These are phyloP conservation scores for Pseudomyrmex cubaensis DNA, from an alignment of 1,140 invertebrate species.

Conservation along the genomic window DNA sequence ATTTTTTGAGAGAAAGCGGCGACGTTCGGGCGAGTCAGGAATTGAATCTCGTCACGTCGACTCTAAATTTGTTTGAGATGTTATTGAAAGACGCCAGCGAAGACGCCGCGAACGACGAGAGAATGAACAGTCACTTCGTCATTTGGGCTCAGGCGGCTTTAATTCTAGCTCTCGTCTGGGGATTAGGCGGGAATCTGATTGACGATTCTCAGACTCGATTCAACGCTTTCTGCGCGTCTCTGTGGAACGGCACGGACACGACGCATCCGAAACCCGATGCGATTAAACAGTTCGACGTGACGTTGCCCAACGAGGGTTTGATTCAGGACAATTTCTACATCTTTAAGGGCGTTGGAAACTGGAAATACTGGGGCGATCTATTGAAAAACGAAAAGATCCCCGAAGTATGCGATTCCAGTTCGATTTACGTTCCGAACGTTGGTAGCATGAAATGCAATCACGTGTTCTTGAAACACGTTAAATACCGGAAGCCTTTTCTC, in stretches of 20 bases:
- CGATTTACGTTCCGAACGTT: conserved; percentile 88
- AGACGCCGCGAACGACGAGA: conserved; percentile 72
- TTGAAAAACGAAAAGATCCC: conserved; percentile 82
- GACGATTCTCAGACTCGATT: conserved; percentile 85
- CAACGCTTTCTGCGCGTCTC: conserved; percentile 85
- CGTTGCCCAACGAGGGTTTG: conserved; percentile 85
- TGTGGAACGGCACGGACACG: conserved; percentile 81
- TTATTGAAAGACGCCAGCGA: conserved; percentile 84
- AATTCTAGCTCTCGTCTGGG: conserved; percentile 88
- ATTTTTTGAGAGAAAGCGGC: conserved; percentile 84
- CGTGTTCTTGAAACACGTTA: conserved; percentile 83
- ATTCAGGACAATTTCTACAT: conserved; percentile 88
- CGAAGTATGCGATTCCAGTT: conserved; percentile 35
- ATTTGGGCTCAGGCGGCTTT: conserved; percentile 86
- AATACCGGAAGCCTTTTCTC: conserved; percentile 86
- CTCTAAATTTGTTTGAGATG: conserved; percentile 86
- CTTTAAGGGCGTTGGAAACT: conserved; percentile 83
- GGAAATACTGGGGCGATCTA: conserved; percentile 85
- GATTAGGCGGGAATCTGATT: conserved; percentile 86
- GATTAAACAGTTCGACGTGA: conserved; percentile 86
- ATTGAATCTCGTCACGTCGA: conserved; percentile 83
- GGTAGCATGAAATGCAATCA: conserved; percentile 87
- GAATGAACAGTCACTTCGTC: conserved; percentile 78
- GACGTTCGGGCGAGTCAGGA: conserved; percentile 83
- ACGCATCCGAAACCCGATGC: conserved; percentile 84